Evolutionary conservation across 1,140 invertebrate genomes (phyloP).

Genomic region (Gonatopus flavifemur): DNA sequence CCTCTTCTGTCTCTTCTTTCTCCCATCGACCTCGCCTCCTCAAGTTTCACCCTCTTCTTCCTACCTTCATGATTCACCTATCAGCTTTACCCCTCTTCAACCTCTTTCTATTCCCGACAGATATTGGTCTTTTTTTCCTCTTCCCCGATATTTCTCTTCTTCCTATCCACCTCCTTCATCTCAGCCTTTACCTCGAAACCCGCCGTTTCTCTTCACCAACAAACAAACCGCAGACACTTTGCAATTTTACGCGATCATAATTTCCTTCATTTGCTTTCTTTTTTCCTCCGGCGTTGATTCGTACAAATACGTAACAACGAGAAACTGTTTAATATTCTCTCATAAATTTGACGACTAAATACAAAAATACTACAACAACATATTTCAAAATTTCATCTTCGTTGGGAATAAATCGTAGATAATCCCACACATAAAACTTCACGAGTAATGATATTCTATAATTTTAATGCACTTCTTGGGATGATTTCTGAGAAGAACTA

Average conservation of each 20-base stretch:
- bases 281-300: slow-evolving; percentile 20
- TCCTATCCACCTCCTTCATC: slow-evolving; percentile 1
- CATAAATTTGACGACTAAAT: too few relatives aligned
- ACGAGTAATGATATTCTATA: slow-evolving; percentile 39
- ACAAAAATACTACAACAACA: too few relatives aligned
- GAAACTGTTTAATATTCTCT: too few relatives aligned
- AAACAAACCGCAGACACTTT: slow-evolving; percentile 43
- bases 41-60: slow-evolving; percentile 30
- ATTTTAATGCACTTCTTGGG: slow-evolving; percentile 55
- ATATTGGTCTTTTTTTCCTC: background rate
- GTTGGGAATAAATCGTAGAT: background rate
- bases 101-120: slow-evolving; percentile 1
- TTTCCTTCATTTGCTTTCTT: slow-evolving; percentile 36
- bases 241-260: slow-evolving; percentile 39
- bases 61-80: slow-evolving; percentile 46
- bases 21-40: slow-evolving; percentile 27
- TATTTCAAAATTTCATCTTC: too few relatives aligned
- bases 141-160: background rate
- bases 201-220: slow-evolving; percentile 30
- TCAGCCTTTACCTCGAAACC: slow-evolving; percentile 33
- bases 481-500: slow-evolving; percentile 35
- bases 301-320: too few relatives aligned
- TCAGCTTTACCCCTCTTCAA: slow-evolving; percentile 19
- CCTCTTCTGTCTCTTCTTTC: slow-evolving; percentile 40
- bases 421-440: too few relatives aligned